These are phyloP conservation scores for Nineta flava DNA, from an alignment of 2,888 invertebrate genomes.

Conservation along the genomic window DNA sequence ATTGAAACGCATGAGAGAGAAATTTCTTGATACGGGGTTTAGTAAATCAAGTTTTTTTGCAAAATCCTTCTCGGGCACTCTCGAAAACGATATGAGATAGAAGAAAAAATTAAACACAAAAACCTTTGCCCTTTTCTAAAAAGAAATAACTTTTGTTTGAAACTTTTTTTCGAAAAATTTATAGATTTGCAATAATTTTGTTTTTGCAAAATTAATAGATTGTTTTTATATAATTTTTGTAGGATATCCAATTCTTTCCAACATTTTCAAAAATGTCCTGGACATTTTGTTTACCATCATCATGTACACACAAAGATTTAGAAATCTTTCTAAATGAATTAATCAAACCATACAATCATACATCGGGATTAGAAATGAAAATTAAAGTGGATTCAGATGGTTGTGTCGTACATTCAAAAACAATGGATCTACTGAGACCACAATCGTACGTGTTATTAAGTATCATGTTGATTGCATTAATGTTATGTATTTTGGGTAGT, in stretches of 20 bases:
- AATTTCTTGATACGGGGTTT: too few relatives aligned
- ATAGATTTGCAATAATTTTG: too few relatives aligned
- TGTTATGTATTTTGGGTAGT: background rate
- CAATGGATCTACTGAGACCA: background rate
- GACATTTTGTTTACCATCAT: constrained; percentile 44
- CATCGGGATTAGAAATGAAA: constrained; percentile 7
- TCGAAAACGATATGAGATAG: too few relatives aligned
- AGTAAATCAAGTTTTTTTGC: too few relatives aligned
- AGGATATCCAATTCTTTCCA: constrained; percentile 9
- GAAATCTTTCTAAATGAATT: constrained; percentile 18
- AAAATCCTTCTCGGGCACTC: too few relatives aligned
- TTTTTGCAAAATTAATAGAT: background rate
- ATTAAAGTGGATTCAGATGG: background rate
- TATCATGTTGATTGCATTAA: background rate
- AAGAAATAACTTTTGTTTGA: too few relatives aligned
- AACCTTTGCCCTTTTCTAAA: too few relatives aligned
- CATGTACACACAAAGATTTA: constrained; percentile 35
- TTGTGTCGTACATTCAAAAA: background rate
- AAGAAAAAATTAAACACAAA: too few relatives aligned
- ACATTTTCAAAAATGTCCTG: constrained; percentile 28
- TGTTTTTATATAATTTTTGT: background rate
- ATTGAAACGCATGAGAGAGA: too few relatives aligned
- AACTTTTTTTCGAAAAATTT: too few relatives aligned
- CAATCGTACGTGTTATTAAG: background rate
- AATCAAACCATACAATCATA: constrained; percentile 10